Conservation (phyloP, 2,888 invertebrate genomes). For the Pycnomerus fuliginosus region DNA sequence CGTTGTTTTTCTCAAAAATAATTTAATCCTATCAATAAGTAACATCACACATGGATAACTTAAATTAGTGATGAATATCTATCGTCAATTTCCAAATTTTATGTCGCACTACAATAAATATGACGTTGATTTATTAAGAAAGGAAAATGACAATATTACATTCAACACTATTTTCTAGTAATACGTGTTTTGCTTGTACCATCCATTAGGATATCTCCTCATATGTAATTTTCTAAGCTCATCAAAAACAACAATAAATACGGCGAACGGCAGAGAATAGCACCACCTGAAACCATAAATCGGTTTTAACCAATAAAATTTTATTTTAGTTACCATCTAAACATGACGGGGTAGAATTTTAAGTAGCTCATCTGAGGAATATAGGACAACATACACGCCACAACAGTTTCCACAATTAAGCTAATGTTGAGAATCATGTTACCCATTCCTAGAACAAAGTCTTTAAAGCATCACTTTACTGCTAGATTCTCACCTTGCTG, state of each 20-base stretch:
- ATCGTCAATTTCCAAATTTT: no score
- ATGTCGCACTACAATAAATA: no score
- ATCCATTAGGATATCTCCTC: constrained; percentile 67
- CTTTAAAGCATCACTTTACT: not conserved
- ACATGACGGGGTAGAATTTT: constrained; percentile 67
- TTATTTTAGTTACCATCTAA: constrained; percentile 56
- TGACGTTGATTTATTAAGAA: no score
- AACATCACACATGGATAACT: no score
- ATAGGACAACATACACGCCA: constrained; percentile 68
- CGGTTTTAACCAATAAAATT: not conserved
- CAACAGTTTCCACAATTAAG: constrained; percentile 63
- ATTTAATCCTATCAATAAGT: no score
- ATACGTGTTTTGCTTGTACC: constrained; percentile 76
- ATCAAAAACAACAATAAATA: constrained; percentile 75
- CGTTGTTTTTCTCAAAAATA: no score
- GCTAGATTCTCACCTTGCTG: constrained; percentile 60
- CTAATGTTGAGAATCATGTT: constrained; percentile 66
- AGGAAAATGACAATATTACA: constrained; percentile 4
- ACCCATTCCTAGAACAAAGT: constrained; percentile 55
- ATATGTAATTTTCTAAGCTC: constrained; percentile 75
- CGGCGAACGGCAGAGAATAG: constrained; percentile 71
- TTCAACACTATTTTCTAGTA: constrained; percentile 53
- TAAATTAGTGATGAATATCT: no score
- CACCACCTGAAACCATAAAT: constrained; percentile 41
- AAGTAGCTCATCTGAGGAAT: constrained; percentile 63